A percentile compares a stretch with the other conserved stretches of the same genome.
phyloP scores from a whole-genome alignment of 2,113 vertebrate species.

The Aptenodytes patagonicus region DNA sequence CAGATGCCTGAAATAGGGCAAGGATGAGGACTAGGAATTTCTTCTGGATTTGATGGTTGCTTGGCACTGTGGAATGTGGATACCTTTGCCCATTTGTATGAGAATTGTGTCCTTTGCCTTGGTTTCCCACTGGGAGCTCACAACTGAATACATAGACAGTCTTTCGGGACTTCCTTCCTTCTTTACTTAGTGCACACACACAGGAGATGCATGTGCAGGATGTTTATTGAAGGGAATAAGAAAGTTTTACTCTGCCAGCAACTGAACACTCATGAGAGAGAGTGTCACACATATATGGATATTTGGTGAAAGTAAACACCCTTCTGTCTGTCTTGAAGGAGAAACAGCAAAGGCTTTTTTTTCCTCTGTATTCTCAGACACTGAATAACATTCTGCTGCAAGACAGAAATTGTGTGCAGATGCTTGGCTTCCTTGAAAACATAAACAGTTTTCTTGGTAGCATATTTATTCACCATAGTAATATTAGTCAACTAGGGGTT shows the following conservation, averaged over 20 bases:
- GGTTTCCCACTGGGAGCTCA: not conserved
- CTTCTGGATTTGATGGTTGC: slow-evolving; percentile 41
- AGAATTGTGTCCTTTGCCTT: slow-evolving; percentile 13
- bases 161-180: not conserved
- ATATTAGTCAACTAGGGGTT: not conserved
- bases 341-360: not conserved
- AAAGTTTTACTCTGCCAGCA: not conserved
- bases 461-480: not conserved
- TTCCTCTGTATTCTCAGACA: not conserved
- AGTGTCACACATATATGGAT: not conserved
- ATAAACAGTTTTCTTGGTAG: not conserved
- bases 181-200: not conserved
- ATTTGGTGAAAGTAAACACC: not conserved
- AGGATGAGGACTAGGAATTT: not conserved
- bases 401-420: not conserved
- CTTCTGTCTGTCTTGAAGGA: not conserved
- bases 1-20: slow-evolving; percentile 12
- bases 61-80: slow-evolving; percentile 37
- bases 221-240: not conserved
- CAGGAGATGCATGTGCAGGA: not conserved
- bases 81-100: slow-evolving; percentile 32
- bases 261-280: not conserved
- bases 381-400: not conserved
- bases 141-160: not conserved
- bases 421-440: slow-evolving; percentile 12